A percentile compares a stretch with the other conserved stretches of the same genome.
phyloP scores from a whole-genome alignment of 2,113 vertebrate genomes.

The Chionomys nivalis region DNA sequence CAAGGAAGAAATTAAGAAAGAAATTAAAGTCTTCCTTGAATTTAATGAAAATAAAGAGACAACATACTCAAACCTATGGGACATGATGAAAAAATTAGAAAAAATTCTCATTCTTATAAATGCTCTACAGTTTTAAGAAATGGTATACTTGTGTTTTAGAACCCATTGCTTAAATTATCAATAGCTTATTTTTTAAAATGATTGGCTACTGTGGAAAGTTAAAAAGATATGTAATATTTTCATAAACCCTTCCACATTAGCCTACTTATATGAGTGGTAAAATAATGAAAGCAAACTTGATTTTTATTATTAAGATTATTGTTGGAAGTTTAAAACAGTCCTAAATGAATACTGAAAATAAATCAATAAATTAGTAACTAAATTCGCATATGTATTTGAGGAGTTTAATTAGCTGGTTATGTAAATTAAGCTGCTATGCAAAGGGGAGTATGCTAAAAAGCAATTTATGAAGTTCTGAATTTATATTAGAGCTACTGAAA shows the following conservation, averaged over 20 bases:
- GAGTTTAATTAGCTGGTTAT: not conserved
- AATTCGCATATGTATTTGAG: not conserved
- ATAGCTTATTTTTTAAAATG: not conserved
- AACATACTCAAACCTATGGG: too few relatives aligned
- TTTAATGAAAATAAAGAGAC: too few relatives aligned
- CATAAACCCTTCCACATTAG: slow-evolving; percentile 19
- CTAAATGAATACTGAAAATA: not conserved
- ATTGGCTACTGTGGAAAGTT: slow-evolving; percentile 10
- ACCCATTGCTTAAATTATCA: not conserved
- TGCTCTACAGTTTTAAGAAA: not conserved
- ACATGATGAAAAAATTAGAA: not conserved
- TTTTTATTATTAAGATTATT: not conserved
- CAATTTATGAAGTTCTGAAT: not conserved
- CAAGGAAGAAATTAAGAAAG: too few relatives aligned
- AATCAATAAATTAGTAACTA: not conserved
- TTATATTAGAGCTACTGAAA: not conserved
- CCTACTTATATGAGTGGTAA: not conserved
- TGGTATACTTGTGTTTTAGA: not conserved
- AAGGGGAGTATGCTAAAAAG: not conserved
- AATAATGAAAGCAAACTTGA: not conserved
- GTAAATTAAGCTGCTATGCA: not conserved
- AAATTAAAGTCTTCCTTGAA: too few relatives aligned
- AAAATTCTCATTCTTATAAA: not conserved
- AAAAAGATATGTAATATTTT: not conserved
- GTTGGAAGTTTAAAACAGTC: not conserved